Base-by-base conservation (phyloP, 2,797 vertebrate genomes). In the Monodelphis domestica region DNA sequence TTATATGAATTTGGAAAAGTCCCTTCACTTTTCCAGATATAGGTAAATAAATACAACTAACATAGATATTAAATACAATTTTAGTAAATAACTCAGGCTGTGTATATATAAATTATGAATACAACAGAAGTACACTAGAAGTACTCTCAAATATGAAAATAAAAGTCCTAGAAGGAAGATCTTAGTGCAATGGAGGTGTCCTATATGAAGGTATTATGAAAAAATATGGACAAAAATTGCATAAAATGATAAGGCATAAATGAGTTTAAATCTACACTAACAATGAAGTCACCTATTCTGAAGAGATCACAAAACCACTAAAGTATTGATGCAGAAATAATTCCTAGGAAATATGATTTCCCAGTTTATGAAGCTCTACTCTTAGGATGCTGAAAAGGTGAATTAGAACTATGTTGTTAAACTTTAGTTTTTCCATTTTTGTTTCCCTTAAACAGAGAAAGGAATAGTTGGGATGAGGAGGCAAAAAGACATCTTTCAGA, bases 401-500 rank as follows among this genome's bases (percentile, higher is more conserved):
- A 91, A 93, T 91, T 89, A 59, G 90, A 28, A 92, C 38, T 29
- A 50, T 21, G 26, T 1, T 63, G 12, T 21, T 92, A 17, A 92
- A 28, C 57, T 91, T n/a, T 28, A 45, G 88, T 89, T 94, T 90
- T 87, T 94, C 91, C 14, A 93, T 59, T 90, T 93, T 88, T 89
- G 57, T 51, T 59, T 87, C 88, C 33, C 92, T 87, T 59, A 92
- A 90, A 94, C 88, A 50, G 94, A 93, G 90, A 92, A 93, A 54
- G 88, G 30, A 56, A 93, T 92, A n/a, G n/a, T n/a, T n/a, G n/a
- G n/a, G n/a, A n/a, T n/a, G 96, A 95, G 93, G 90, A 84, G 88
- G 57, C 29, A 95, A 97, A 95, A 88, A 63, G 92, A 91, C 53
- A 96, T 94, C 91, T 95, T 93, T 95, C 93, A 97, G 95, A 91